Conservation (phyloP, 2,888 invertebrate species). For the Physocephala rufipes region DNA sequence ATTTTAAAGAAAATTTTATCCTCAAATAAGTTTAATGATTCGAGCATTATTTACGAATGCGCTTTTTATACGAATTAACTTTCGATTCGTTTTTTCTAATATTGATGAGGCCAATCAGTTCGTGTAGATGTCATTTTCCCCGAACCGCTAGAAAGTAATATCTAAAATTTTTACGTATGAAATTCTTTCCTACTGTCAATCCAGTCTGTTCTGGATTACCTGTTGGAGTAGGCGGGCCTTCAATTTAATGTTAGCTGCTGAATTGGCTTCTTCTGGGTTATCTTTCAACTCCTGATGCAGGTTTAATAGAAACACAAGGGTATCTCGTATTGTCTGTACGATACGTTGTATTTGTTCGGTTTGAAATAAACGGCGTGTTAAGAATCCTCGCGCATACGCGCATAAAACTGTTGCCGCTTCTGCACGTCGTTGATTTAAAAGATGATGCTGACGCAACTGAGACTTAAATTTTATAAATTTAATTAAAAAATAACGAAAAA, state of each 20-base stretch:
- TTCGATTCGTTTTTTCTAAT: too few species aligned
- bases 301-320: slow-evolving; percentile 61
- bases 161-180: not conserved
- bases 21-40: too few species aligned
- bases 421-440: slow-evolving; percentile 32
- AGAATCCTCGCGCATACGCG: slow-evolving; percentile 78
- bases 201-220: slow-evolving; percentile 46
- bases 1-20: too few species aligned
- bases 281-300: slow-evolving; percentile 58
- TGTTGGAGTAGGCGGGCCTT: slow-evolving; percentile 61
- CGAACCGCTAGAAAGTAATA: too few species aligned
- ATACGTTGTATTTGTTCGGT: slow-evolving; percentile 83
- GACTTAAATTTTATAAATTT: not conserved
- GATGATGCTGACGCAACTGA: slow-evolving; percentile 20
- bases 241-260: slow-evolving; percentile 55
- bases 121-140: too few species aligned
- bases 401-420: slow-evolving; percentile 74
- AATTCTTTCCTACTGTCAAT: too few species aligned
- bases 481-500: not conserved
- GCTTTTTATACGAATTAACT: too few species aligned
- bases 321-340: slow-evolving; percentile 66
- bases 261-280: slow-evolving; percentile 47
- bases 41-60: too few species aligned
- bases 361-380: slow-evolving; percentile 81
- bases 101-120: too few species aligned